These are phyloP conservation scores for Nymphalis polychloros DNA, from an alignment of 2,888 invertebrate genomes.

Conservation along the genomic window DNA sequence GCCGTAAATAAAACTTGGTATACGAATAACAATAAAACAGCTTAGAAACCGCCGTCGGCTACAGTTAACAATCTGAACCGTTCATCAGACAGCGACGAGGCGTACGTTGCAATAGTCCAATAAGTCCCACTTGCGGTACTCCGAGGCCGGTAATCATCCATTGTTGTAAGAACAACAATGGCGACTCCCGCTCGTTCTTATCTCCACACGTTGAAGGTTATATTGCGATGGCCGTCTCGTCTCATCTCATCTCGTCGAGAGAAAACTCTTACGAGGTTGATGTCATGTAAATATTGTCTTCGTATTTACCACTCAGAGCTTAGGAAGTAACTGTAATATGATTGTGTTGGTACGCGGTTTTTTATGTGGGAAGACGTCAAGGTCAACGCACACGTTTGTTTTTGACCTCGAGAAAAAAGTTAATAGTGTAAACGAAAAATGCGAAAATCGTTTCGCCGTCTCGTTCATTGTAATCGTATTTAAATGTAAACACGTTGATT, in stretches of 20 bases:
- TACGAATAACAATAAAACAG: neutral
- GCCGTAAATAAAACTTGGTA: neutral
- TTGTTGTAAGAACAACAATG: slow-evolving; percentile 31
- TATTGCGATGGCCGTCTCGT: neutral
- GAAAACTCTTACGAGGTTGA: neutral
- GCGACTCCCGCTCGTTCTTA: slow-evolving; percentile 19
- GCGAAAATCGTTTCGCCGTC: neutral
- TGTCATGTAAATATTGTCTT: too few species aligned
- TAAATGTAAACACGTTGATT: too few species aligned
- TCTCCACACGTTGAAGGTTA: slow-evolving; percentile 16
- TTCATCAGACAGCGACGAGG: neutral
- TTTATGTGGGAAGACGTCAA: slow-evolving; percentile 22
- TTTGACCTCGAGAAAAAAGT: neutral
- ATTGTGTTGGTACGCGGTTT: slow-evolving; percentile 6
- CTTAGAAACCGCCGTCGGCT: neutral
- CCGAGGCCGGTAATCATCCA: slow-evolving; percentile 25
- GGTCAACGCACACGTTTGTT: slow-evolving; percentile 12
- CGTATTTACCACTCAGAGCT: neutral
- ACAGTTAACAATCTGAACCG: slow-evolving; percentile 11
- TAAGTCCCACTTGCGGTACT: slow-evolving; percentile 36
- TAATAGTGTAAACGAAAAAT: neutral
- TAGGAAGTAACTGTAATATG: neutral
- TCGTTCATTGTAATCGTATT: too few species aligned
- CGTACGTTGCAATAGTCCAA: slow-evolving; percentile 18
- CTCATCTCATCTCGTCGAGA: neutral